Conservation (phyloP, 2,113 vertebrate species). For the Sardina pilchardus region DNA sequence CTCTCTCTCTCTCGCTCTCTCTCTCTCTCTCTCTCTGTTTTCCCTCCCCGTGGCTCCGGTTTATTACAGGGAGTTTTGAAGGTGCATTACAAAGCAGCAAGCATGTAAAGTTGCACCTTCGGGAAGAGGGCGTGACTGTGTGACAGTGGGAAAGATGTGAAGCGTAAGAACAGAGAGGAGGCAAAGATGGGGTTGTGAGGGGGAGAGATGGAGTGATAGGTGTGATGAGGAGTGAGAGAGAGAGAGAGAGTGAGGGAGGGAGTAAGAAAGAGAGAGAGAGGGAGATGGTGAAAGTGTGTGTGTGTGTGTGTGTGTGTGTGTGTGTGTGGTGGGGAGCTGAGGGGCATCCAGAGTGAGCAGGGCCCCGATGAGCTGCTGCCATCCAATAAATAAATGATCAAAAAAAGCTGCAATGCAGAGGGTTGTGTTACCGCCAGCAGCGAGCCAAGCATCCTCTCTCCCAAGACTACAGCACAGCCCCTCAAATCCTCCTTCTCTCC, state of each 20-base stretch:
- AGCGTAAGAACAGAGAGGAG: not conserved
- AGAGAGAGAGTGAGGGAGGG: not conserved
- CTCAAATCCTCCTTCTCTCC: not conserved
- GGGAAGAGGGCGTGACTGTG: conserved; percentile 6
- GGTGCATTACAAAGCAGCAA: not conserved
- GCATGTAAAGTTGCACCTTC: not conserved
- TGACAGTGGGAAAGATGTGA: not conserved
- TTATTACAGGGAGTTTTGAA: not conserved
- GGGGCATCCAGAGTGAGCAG: conserved; percentile 6
- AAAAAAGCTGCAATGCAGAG: conserved; percentile 72
- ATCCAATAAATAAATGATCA: conserved; percentile 75
- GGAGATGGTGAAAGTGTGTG: not conserved
- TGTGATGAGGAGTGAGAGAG: not conserved
- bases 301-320: not conserved
- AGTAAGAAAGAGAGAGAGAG: not conserved
- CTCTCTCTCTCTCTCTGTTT: not conserved
- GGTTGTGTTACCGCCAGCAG: conserved; percentile 54
- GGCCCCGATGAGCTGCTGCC: conserved; percentile 59
- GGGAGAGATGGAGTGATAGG: conserved; percentile 49
- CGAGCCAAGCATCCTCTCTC: conserved; percentile 50
- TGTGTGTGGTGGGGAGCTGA: not conserved
- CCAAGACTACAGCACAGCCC: conserved; percentile 34
- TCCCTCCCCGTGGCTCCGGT: not conserved
- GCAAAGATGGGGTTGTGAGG: conserved; percentile 47
- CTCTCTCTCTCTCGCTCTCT: not conserved